phyloP scores from a whole-genome alignment of 1,140 invertebrate species.

The Penaeus indicus region DNA sequence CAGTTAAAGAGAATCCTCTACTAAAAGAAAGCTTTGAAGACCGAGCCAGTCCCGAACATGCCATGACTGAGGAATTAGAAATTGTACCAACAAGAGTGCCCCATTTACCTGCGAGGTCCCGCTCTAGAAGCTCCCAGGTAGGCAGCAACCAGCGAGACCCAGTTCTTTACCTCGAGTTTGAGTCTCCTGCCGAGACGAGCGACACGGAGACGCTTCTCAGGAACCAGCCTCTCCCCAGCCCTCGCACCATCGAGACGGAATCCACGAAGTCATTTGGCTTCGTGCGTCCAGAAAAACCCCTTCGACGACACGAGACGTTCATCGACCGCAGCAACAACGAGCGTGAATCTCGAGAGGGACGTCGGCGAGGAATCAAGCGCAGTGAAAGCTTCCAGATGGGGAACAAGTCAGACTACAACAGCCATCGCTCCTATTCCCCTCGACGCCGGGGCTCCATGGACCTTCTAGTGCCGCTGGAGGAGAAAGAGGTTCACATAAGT shows the following conservation, averaged over 20 bases:
- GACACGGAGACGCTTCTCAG: conserved; percentile 60
- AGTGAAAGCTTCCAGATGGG: conserved; percentile 63
- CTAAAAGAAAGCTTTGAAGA: conserved; percentile 58
- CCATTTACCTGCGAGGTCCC: conserved; percentile 75
- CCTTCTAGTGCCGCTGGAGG: conserved; percentile 56
- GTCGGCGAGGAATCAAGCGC: conserved; percentile 47
- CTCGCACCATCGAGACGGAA: conserved; percentile 64
- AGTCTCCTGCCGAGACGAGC: conserved; percentile 71
- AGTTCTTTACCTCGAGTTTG: conserved; percentile 77
- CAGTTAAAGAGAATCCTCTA: conserved; percentile 62
- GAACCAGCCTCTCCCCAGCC: conserved; percentile 46
- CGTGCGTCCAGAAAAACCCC: conserved; percentile 52
- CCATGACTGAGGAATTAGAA: conserved; percentile 71
- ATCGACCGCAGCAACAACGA: conserved; percentile 51
- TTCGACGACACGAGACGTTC: conserved; percentile 63
- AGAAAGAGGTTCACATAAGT: conserved; percentile 64
- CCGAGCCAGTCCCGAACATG: conserved; percentile 59
- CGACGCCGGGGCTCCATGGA: conserved; percentile 53
- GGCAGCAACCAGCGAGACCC: conserved; percentile 70
- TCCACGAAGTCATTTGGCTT: conserved; percentile 64
- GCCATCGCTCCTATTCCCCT: conserved; percentile 61
- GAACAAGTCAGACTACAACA: conserved; percentile 61
- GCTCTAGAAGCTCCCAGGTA: conserved; percentile 75
- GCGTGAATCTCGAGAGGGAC: conserved; percentile 31
- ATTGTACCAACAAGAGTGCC: conserved; percentile 76